Base-by-base conservation (phyloP, 2,113 vertebrate species). In the Oncorhynchus nerka region DNA sequence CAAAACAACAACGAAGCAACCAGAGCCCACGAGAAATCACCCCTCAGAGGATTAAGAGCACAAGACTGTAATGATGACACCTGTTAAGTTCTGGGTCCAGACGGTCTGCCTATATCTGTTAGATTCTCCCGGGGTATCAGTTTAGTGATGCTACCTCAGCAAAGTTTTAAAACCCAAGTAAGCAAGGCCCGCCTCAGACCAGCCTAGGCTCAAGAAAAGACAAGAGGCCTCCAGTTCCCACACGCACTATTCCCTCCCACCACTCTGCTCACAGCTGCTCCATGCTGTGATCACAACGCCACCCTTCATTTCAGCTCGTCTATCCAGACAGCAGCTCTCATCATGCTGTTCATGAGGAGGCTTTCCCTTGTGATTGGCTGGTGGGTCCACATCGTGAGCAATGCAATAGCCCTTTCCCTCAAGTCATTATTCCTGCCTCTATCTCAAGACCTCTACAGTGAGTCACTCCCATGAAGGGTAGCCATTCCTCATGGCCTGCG, bases 1-100 rank as follows among this genome's bases (percentile, higher is more conserved):
- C 30, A 62, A 87, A 83, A 83, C 83, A 75, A 80, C 87, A 81
- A 73, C 84, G 68, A 68, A 75, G 85, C 79, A 85, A 85, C 85
- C 78, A 74, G 82, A 80, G 75, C 80, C 79, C 65, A 6, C 62
- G 83, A 82, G 83, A 76, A 72, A 76, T 49, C 16, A 70, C 78
- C 30, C 0, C 75, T 83, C 76, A 83, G 71, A 30, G 77, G 84
- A 82, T 67, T 55, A 77, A 82, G 75, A 76, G 74, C 61, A 67
- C 73, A 12, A 75, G 61, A 72, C 64, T 1, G 16, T 11, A 24
- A 61, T 22, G 68, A 70, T 20, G 1, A 75, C 59, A 87, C 82
- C 83, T 81, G 85, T 84, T 84, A 68, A 49, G 74, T 75, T n/a
- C 64, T 0, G 26, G 49, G 28, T 45, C 61, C 12, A 68, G 79